Evolutionary conservation across 2,888 invertebrate species (phyloP).

Genomic region (Erynnis tages): DNA sequence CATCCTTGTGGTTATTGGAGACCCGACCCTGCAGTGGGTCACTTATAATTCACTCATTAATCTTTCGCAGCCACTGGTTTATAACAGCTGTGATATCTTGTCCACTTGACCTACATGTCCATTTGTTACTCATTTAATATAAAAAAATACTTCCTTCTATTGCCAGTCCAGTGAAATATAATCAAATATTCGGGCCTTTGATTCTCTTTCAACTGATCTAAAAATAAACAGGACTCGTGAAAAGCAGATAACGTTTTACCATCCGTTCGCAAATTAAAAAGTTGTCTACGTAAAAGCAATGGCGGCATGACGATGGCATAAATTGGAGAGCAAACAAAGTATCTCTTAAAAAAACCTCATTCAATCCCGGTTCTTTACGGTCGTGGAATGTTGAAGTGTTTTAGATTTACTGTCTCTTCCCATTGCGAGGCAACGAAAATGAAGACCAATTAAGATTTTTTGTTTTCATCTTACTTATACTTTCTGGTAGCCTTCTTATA

Average conservation of each 20-base stretch:
- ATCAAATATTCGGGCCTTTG: too few relatives aligned
- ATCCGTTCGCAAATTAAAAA: constrained; percentile 18
- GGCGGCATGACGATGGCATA: constrained; percentile 30
- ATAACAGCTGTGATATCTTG: too few relatives aligned
- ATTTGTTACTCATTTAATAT: too few relatives aligned
- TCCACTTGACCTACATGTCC: too few relatives aligned
- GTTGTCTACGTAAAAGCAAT: constrained; percentile 14
- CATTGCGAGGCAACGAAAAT: background rate
- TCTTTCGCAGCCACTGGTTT: too few relatives aligned
- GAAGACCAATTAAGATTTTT: background rate
- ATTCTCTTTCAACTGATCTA: background rate
- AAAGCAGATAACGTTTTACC: constrained; percentile 1
- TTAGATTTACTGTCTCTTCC: constrained; percentile 27
- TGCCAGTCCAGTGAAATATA: too few relatives aligned
- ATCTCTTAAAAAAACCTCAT: constrained; percentile 37
- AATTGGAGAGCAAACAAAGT: constrained; percentile 35
- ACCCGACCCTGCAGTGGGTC: too few relatives aligned
- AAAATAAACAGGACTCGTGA: background rate
- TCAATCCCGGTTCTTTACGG: constrained; percentile 37
- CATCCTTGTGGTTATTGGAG: too few relatives aligned
- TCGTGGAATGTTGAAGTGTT: constrained; percentile 31
- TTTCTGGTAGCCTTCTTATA: too few relatives aligned
- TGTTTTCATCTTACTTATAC: too few relatives aligned
- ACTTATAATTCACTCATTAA: too few relatives aligned
- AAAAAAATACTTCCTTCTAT: too few relatives aligned